Conservation (phyloP, 2,797 vertebrate genomes). For the Cossypha polioptera region DNA sequence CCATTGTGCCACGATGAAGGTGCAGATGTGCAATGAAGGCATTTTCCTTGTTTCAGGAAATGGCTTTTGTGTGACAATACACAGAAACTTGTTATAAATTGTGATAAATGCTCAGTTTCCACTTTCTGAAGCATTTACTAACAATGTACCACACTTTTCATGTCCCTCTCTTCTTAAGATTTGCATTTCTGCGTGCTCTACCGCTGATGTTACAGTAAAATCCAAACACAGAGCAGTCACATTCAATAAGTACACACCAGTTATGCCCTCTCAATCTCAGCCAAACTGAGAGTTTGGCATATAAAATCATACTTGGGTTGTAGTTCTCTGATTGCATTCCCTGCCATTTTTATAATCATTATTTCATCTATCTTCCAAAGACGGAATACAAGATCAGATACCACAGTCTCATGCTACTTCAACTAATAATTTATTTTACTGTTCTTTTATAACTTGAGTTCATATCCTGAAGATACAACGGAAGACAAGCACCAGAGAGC, state of each 20-base stretch:
- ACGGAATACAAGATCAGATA: not conserved
- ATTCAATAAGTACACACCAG: not conserved
- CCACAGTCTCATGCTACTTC: not conserved
- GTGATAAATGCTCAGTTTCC: not conserved
- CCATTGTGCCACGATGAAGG: not conserved
- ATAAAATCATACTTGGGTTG: not conserved
- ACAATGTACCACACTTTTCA: not conserved
- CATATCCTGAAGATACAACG: not conserved
- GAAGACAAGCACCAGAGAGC: not conserved
- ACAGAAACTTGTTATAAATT: not conserved
- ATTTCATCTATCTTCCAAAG: not conserved
- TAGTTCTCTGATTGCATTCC: not conserved
- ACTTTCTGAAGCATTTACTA: not conserved
- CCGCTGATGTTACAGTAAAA: not conserved
- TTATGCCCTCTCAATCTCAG: not conserved
- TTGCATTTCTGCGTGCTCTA: not conserved
- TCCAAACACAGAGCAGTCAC: not conserved
- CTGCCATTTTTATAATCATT: not conserved
- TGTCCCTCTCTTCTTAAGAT: not conserved
- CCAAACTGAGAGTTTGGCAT: not conserved
- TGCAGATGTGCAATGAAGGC: constrained; percentile 35
- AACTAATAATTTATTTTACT: not conserved
- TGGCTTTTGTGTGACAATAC: not conserved
- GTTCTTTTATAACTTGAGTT: not conserved
- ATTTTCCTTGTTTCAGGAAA: not conserved